Evolutionary conservation across 2,888 invertebrate species (phyloP).

Genomic region (Reticulitermes lucifugus): DNA sequence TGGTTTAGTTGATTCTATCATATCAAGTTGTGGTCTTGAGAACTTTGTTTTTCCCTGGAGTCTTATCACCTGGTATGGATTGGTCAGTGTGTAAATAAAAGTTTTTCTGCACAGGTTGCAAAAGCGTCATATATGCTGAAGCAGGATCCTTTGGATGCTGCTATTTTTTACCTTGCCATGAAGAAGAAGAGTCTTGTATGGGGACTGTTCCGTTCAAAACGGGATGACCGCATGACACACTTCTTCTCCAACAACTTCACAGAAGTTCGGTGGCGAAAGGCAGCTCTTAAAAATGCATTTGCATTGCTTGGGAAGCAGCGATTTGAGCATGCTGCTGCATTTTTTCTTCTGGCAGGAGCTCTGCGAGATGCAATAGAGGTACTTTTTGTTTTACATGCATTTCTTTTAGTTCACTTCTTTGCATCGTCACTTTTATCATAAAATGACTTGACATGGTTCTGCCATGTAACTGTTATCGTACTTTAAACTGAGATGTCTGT

Average conservation of each 20-base stretch:
- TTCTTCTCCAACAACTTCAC: slow-evolving; percentile 97
- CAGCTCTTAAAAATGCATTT: slow-evolving; percentile 98
- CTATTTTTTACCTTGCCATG: slow-evolving; percentile 97
- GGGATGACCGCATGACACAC: slow-evolving; percentile 90
- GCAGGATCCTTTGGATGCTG: slow-evolving; percentile 97
- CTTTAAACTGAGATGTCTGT: too few relatives aligned
- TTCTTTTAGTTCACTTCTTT: too few relatives aligned
- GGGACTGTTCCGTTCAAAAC: slow-evolving; percentile 90
- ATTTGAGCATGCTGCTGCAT: slow-evolving; percentile 98
- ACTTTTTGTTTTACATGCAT: slow-evolving; percentile 45
- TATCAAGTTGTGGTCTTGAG: too few relatives aligned
- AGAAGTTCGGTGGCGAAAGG: slow-evolving; percentile 95
- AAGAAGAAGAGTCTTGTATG: slow-evolving; percentile 96
- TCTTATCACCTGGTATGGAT: too few relatives aligned
- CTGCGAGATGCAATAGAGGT: slow-evolving; percentile 96
- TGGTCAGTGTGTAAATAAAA: too few relatives aligned
- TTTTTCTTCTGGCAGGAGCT: slow-evolving; percentile 95
- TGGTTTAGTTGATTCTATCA: too few relatives aligned
- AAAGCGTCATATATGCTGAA: slow-evolving; percentile 92
- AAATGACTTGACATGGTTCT: too few relatives aligned
- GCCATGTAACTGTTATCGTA: too few relatives aligned
- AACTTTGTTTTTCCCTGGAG: too few relatives aligned
- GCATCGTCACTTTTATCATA: too few relatives aligned
- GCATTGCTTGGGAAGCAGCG: slow-evolving; percentile 94
- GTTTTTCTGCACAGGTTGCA: slow-evolving; percentile 71